Conservation (phyloP, 37 sponge, comb jelly and placozoan genomes). For the Lycopodina hypogea region DNA sequence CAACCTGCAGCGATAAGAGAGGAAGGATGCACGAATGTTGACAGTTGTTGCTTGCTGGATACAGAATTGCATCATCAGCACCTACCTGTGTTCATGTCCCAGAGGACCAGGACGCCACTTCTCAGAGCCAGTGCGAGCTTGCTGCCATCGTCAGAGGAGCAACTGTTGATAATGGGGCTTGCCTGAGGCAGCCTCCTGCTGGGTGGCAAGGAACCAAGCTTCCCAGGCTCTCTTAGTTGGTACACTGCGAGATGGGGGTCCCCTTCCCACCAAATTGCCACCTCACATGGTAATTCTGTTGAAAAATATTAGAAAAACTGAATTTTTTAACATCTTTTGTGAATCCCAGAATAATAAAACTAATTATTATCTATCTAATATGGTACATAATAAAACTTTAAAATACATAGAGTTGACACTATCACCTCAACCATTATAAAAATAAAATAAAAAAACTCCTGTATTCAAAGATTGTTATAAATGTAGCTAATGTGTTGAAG, state of each 20-base stretch:
- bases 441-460: too few relatives aligned
- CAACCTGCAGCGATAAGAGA: neutral
- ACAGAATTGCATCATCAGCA: neutral
- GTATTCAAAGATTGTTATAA: too few relatives aligned
- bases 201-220: neutral
- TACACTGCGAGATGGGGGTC: slow-evolving; percentile 35
- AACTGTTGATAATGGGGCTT: slow-evolving; percentile 19
- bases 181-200: slow-evolving; percentile 31
- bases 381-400: too few relatives aligned
- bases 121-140: slow-evolving; percentile 44
- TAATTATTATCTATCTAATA: too few relatives aligned
- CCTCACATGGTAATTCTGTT: slow-evolving; percentile 8
- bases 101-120: slow-evolving; percentile 37
- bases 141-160: slow-evolving; percentile 22
- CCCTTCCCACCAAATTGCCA: slow-evolving; percentile 58
- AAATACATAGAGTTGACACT: too few relatives aligned
- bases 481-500: too few relatives aligned
- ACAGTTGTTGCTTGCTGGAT: neutral
- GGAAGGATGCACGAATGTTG: too few relatives aligned
- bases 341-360: neutral
- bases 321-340: neutral
- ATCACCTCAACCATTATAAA: too few relatives aligned
- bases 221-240: slow-evolving; percentile 11
- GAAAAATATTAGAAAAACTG: too few relatives aligned
- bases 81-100: slow-evolving; percentile 31